Evolutionary conservation across 2,888 invertebrate genomes (phyloP), one percentile per base, ranked within the genome.

Genomic region (Sinelater perroti): DNA sequence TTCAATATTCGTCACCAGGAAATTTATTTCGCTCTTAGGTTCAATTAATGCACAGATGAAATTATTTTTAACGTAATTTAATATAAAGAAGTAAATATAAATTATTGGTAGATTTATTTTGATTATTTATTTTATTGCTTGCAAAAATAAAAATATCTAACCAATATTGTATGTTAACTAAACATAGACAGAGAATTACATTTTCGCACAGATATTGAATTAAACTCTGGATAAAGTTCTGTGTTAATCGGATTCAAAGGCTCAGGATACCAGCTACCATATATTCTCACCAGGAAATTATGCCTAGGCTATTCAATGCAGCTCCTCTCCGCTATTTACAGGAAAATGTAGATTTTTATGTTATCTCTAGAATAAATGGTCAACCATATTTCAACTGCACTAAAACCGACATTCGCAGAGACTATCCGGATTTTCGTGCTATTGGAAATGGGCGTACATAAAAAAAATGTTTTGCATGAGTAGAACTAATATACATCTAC

Each of bases 1-100:
- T 38, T 38, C 21, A 6, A 7, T n/a, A 18, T 40, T 40, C 40
- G 11, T 40, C 11, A 7, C 7, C 11, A 40, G 24, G 24, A 40
- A 40, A 18, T 18, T 18, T 7, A n/a, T 28, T 28, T 28, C 2
- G 10, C 2, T 28, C 10, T n/a, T 28, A 28, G 2, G 2, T 28
- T 4, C 10, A 10, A n/a, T n/a, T 28, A 10, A 28, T 24, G 24
- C 24, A 24, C 8, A n/a, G 28, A 3, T 2, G 10, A 28, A 8
- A 5, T 28, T 28, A 24, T 6, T 8, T 6, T 24, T 28, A 28
- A 10, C 2, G 10, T 10, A 28, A n/a, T 28, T 28, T 2, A 5
- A 28, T 2, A 8, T 24, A 5, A 10, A n/a, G 8, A 2, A 8
- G 2, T 28, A 28, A 28, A 28, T 28, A n/a, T n/a, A n/a, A n/a